A percentile compares a stretch with the other conserved stretches of the same genome.
Conservation (phyloP, 2,888 invertebrate species). For the Eupithecia tripunctaria region DNA sequence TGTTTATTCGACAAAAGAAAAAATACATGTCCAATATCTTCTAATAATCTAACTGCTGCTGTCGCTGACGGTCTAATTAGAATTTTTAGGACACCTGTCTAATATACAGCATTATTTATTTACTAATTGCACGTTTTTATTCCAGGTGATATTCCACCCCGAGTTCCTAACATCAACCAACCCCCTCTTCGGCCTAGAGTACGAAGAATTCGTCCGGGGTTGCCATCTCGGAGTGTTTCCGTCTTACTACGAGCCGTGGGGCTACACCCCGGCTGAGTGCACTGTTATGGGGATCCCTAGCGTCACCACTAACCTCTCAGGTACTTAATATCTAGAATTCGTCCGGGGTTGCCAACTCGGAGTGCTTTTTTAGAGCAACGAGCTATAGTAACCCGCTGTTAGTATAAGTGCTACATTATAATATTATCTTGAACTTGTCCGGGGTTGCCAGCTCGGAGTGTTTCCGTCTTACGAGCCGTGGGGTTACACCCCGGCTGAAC, state of each 20-base stretch:
- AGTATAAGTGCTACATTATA: too few species aligned
- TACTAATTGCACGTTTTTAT: neutral
- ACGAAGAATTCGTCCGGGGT: slow-evolving; percentile 99
- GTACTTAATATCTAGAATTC: slow-evolving; percentile 88
- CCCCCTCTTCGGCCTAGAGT: slow-evolving; percentile 98
- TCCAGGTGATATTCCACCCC: slow-evolving; percentile 98
- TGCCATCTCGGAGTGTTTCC: slow-evolving; percentile 99
- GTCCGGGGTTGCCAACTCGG: slow-evolving; percentile 99
- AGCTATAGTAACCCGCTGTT: too few species aligned
- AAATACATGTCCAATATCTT: too few species aligned
- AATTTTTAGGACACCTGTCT: too few species aligned
- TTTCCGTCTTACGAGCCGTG: slow-evolving; percentile 99
- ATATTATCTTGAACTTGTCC: slow-evolving; percentile 91
- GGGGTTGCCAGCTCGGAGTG: slow-evolving; percentile 99
- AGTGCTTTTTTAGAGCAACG: slow-evolving; percentile 99
- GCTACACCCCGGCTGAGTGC: slow-evolving; percentile 99
- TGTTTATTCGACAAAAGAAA: too few species aligned
- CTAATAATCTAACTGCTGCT: too few species aligned
- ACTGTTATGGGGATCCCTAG: slow-evolving; percentile 99
- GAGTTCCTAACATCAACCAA: slow-evolving; percentile 99
- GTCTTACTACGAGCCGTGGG: slow-evolving; percentile 99
- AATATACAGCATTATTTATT: neutral
- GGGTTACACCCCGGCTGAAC: slow-evolving; percentile 99
- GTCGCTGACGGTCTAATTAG: too few species aligned
- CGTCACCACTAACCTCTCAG: slow-evolving; percentile 98